Base-by-base conservation (phyloP, 2,888 invertebrate species). In the Acanthosoma haemorrhoidale region DNA sequence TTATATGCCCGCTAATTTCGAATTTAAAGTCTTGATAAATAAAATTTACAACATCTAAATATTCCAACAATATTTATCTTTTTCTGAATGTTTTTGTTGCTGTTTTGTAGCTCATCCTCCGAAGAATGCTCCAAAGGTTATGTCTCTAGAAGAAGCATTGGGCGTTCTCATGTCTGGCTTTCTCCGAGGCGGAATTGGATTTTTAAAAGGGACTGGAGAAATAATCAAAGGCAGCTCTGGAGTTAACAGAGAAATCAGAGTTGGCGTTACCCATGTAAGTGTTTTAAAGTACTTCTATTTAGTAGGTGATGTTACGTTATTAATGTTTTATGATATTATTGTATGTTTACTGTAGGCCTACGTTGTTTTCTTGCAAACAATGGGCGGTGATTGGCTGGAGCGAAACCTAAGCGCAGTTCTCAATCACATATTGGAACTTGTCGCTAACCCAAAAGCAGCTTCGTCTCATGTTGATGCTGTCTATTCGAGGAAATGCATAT, bases 401-500 rank as follows among this genome's bases (percentile, higher is more conserved):
- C 87, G 93, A 18, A 94, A 98, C 79, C 85, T 97, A 77, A 88
- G 88, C 13, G 84, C 87, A 0, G 88, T 97, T 76, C 82, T 97
- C n/a, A 87, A 87, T 9, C 97, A 98, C 79, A 87, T 98, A 4
- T 81, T 98, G 63, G 95, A 96, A 77, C 82, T 98, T 74, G 83
- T 84, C 2, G 94, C 95, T 0, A 96, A 95, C 82, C 96, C 96
- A 0, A 94, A 94, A 81, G 94, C 96, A 0, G 94, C 95, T 1
- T 92, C 93, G 13, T 94, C 95, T 0, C 98, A 99, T 78, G 96
- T 97, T 0, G 97, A 98, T 80, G 96, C 96, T 13, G 96, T 98
- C 2, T 96, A 97, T 80, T 96, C 97, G 0, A 87, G 98, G 75
- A 96, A 96, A 81, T 99, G 98, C 80, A 93, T 98, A 72, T 93